A percentile compares a stretch with the other conserved stretches of the same genome.
Conservation (phyloP, 2,888 invertebrate genomes). For the Xylophagus ater region DNA sequence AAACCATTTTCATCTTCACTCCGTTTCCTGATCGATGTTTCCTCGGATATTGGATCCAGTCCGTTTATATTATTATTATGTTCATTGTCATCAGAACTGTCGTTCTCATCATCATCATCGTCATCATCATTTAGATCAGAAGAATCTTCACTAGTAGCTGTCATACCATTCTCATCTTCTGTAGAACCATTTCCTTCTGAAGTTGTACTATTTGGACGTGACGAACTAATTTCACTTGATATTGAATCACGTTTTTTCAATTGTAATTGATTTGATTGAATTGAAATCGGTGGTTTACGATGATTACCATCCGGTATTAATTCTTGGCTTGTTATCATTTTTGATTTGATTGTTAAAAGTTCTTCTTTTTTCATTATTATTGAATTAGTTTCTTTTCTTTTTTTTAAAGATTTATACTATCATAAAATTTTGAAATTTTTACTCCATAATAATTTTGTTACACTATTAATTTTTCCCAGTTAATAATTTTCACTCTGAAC, state of each 20-base stretch:
- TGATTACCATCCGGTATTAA: constrained; percentile 17
- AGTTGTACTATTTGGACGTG: constrained; percentile 18
- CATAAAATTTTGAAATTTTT: no score
- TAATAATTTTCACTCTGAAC: no score
- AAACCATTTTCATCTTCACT: constrained; percentile 16
- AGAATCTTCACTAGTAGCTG: neutral
- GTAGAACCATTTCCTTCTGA: constrained; percentile 13
- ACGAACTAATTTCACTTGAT: constrained; percentile 15
- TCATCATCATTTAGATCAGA: neutral
- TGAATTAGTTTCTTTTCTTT: no score
- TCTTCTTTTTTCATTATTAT: no score
- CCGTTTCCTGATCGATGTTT: constrained; percentile 14
- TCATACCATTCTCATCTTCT: neutral
- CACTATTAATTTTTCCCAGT: no score
- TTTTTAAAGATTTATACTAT: no score
- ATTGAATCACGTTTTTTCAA: constrained; percentile 16
- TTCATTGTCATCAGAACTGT: constrained; percentile 6
- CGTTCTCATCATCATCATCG: constrained; percentile 12
- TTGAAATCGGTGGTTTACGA: constrained; percentile 17
- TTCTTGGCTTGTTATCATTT: no score
- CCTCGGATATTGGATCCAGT: constrained; percentile 18
- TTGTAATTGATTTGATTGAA: constrained; percentile 4
- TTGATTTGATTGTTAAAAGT: no score
- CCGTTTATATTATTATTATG: constrained; percentile 8
- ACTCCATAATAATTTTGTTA: no score